A percentile compares a stretch with the other conserved stretches of the same genome.
Conservation (phyloP, 2,797 vertebrate genomes). For the Poecilia picta region DNA sequence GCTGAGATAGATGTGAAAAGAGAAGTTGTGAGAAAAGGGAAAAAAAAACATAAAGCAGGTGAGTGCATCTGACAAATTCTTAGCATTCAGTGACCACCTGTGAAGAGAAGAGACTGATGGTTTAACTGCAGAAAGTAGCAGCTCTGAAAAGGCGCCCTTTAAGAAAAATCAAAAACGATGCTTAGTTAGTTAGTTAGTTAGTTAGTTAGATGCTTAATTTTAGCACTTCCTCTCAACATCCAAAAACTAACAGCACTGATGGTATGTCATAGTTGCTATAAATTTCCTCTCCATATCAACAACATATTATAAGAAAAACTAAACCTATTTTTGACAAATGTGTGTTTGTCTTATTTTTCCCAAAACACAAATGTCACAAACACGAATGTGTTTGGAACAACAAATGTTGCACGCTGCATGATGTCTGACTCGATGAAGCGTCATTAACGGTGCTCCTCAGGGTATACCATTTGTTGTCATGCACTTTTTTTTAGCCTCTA, state of each 20-base stretch:
- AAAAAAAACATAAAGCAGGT: slow-evolving; percentile 20
- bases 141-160: background rate
- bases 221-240: background rate
- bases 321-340: background rate
- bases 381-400: no score
- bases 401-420: background rate
- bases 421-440: slow-evolving; percentile 32
- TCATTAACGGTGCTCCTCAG: slow-evolving; percentile 21
- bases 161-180: background rate
- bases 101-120: slow-evolving; percentile 37
- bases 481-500: background rate
- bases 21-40: slow-evolving; percentile 28
- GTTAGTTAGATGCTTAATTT: background rate
- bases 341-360: background rate
- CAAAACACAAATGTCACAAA: no score
- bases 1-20: slow-evolving; percentile 34
- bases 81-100: slow-evolving; percentile 57
- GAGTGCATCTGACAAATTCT: slow-evolving; percentile 40
- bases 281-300: background rate
- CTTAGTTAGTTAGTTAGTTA: background rate
- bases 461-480: background rate
- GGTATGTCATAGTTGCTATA: background rate
- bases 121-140: slow-evolving; percentile 11
- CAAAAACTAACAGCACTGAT: background rate
- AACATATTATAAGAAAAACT: background rate